Base-by-base conservation (phyloP, 2,888 invertebrate species). In the Sipunculus nudus region DNA sequence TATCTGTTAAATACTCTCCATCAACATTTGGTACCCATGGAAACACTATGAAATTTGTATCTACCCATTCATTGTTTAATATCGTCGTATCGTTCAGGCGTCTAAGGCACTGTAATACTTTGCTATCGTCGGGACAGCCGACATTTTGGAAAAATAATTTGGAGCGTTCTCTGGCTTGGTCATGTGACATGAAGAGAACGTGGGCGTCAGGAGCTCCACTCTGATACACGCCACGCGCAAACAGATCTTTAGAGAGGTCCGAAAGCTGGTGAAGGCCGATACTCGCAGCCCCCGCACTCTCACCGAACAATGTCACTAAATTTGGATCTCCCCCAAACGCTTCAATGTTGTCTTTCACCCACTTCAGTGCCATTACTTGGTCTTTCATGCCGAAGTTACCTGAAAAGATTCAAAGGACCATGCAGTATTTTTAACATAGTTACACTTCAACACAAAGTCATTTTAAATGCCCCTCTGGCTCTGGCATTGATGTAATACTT, bases 341-440 rank as follows among this genome's bases (percentile, higher is more conserved):
- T 23, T 43, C 66, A 29, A 75, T 72, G 58, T 76, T 69, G 31
- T 73, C 61, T 25, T 67, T 21, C 25, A 76, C 64, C 84, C 84
- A 84, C 61, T 77, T 72, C 32, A 94, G 87, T 25, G 94, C 94
- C 90, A 94, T 90, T 77, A 93, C 87, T 84, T 96, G 95, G 84
- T 96, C 96, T 84, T 93, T 94, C 78, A 96, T 86, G 23, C 95
- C 96, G 58, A 93, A 91, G 82, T 96, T 96, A 1, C 95, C 95
- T 4, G 90, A 87, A 26, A 21, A 31, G 4, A 31, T n/a, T n/a
- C n/a, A n/a, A n/a, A n/a, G n/a, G n/a, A n/a, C n/a, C n/a, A n/a
- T n/a, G n/a, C n/a, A n/a, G n/a, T n/a, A n/a, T n/a, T n/a, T n/a
- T n/a, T n/a, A n/a, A n/a, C n/a, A n/a, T n/a, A n/a, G n/a, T n/a